Conservation (phyloP, 2,113 vertebrate genomes). For the Tragelaphus buxtoni region DNA sequence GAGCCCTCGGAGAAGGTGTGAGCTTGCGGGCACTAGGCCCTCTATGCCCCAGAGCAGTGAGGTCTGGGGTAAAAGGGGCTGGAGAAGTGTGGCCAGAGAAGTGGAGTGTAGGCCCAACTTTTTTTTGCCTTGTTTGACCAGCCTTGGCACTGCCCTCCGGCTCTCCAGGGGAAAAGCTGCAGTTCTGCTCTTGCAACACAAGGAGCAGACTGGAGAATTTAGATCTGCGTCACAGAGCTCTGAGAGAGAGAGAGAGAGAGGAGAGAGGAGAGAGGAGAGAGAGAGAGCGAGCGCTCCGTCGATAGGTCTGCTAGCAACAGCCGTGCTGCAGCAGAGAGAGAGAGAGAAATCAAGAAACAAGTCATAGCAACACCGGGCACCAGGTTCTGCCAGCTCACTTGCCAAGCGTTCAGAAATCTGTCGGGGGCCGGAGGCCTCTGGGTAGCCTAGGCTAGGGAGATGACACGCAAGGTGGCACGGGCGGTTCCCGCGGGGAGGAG, state of each 20-base stretch:
- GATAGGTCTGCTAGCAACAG: conserved; percentile 89
- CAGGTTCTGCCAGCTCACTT: conserved; percentile 62
- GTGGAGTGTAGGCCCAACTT: conserved; percentile 74
- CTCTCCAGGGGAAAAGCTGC: conserved; percentile 87
- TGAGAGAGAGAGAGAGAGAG: conserved; percentile 75
- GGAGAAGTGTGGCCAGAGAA: conserved; percentile 55
- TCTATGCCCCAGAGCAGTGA: conserved; percentile 59
- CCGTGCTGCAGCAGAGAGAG: conserved; percentile 87
- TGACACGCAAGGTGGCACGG: conserved; percentile 68
- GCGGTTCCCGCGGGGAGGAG: conserved; percentile 63
- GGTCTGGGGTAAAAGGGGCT: conserved; percentile 60
- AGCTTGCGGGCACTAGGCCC: conserved; percentile 64
- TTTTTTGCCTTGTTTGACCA: conserved; percentile 79
- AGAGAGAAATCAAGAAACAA: conserved; percentile 77
- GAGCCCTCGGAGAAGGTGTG: conserved; percentile 65
- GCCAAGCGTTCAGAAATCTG: conserved; percentile 58
- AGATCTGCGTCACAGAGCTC: conserved; percentile 99
- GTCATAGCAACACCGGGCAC: conserved; percentile 79
- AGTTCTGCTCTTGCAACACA: conserved; percentile 89
- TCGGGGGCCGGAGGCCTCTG: conserved; percentile 67
- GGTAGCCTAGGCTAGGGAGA: conserved; percentile 54
- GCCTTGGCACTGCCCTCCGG: conserved; percentile 84
- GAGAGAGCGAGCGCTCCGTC: conserved; percentile 82
- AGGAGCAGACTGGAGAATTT: conserved; percentile 96
- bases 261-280: conserved; percentile 76